Percentiles rank a stretch among this genome's conserved stretches.
Conservation (phyloP, 1,140 invertebrate species). For the Hyposmocoma kahamanoa region DNA sequence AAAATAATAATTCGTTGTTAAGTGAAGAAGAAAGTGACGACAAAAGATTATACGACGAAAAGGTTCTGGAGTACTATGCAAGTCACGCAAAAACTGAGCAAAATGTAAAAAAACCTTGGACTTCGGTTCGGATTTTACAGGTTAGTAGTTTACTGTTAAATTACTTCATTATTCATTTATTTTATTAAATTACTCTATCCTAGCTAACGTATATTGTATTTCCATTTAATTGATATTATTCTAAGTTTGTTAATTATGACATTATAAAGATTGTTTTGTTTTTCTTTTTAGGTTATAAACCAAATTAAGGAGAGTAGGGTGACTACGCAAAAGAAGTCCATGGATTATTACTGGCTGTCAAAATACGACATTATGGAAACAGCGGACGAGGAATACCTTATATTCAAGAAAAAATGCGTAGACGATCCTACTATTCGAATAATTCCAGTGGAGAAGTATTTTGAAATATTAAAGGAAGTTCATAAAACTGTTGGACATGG, state of each 20-base stretch:
- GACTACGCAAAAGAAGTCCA: background rate
- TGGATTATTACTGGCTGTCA: background rate
- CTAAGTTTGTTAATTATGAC: background rate
- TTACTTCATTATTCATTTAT: background rate
- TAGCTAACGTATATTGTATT: background rate
- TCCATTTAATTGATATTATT: background rate
- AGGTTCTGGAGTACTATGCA: background rate
- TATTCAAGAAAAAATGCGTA: slow-evolving; percentile 10
- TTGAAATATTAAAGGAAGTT: slow-evolving; percentile 21
- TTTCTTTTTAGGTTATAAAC: background rate
- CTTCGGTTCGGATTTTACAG: background rate
- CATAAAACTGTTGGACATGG: slow-evolving; percentile 24
- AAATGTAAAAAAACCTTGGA: background rate
- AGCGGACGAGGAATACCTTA: background rate
- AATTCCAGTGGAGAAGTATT: slow-evolving; percentile 20
- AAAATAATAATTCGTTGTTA: background rate
- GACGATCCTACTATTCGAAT: slow-evolving; percentile 26
- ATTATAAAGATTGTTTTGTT: background rate
- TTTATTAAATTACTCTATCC: background rate
- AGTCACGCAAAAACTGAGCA: background rate
- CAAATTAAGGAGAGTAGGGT: background rate
- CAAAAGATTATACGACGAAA: background rate
- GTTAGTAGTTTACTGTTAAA: background rate
- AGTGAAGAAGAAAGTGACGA: background rate
- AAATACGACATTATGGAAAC: slow-evolving; percentile 1